Conservation (phyloP, 2,888 invertebrate genomes). For the Drosophila hamatofila region DNA sequence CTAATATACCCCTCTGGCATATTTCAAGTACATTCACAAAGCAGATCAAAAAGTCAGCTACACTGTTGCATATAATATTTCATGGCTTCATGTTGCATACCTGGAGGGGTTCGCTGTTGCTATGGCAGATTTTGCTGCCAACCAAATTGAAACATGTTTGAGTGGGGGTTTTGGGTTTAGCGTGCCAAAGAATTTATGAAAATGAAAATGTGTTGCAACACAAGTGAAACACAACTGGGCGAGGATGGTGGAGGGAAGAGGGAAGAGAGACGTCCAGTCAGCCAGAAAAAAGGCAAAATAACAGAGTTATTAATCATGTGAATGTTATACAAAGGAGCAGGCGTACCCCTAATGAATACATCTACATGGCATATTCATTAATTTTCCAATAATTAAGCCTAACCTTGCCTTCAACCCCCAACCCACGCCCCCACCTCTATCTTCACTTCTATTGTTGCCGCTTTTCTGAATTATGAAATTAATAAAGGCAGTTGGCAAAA, state of each 20-base stretch:
- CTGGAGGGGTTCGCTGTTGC: slow-evolving; percentile 29
- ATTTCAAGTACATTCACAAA: background rate
- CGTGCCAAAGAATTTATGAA: slow-evolving; percentile 31
- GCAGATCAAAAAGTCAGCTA: slow-evolving; percentile 46
- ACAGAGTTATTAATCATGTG: slow-evolving; percentile 55
- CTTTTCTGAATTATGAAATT: slow-evolving; percentile 76
- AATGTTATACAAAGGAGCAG: slow-evolving; percentile 22
- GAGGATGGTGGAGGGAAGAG: too few relatives aligned
- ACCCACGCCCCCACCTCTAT: too few relatives aligned
- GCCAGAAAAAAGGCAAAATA: slow-evolving; percentile 9
- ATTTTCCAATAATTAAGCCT: slow-evolving; percentile 79
- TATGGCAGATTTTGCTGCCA: slow-evolving; percentile 26
- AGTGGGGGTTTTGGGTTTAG: background rate
- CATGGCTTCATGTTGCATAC: slow-evolving; percentile 51
- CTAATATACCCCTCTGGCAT: slow-evolving; percentile 10
- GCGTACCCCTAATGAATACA: slow-evolving; percentile 56
- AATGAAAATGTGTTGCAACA: slow-evolving; percentile 41
- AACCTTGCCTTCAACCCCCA: background rate
- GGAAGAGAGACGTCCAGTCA: slow-evolving; percentile 3
- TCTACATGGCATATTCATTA: slow-evolving; percentile 76
- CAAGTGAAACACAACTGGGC: slow-evolving; percentile 12
- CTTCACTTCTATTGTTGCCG: slow-evolving; percentile 40
- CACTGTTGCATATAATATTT: slow-evolving; percentile 51
- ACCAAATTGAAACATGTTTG: slow-evolving; percentile 47
- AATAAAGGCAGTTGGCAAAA: slow-evolving; percentile 70